Conservation (phyloP, 2,888 invertebrate species). For the Drosophila conformis region DNA sequence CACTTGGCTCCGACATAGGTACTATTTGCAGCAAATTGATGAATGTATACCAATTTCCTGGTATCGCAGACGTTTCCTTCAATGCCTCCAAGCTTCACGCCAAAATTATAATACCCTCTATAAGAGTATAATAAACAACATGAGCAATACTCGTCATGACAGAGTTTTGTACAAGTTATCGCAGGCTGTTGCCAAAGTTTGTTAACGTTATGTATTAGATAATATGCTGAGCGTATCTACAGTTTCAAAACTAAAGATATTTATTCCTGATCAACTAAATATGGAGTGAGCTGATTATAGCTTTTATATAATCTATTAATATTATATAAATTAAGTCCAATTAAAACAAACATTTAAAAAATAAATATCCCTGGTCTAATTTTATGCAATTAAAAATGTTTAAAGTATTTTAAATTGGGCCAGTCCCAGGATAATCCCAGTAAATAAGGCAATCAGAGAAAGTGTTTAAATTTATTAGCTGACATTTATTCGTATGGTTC, state of each 20-base stretch:
- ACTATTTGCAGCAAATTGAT: background rate
- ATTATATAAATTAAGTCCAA: background rate
- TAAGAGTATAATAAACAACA: background rate
- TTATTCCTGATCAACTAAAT: background rate
- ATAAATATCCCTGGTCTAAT: background rate
- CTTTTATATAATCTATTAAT: background rate
- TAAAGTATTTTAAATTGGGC: background rate
- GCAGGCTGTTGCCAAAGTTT: background rate
- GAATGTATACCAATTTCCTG: background rate
- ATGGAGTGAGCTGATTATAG: background rate
- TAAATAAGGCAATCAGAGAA: background rate
- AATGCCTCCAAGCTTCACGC: background rate
- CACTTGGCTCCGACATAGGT: background rate
- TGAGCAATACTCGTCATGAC: background rate
- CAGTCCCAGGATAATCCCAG: background rate
- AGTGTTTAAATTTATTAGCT: background rate
- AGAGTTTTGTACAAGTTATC: background rate
- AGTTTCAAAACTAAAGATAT: background rate
- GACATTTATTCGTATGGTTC: background rate
- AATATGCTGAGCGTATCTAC: background rate
- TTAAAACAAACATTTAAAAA: background rate
- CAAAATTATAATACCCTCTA: background rate
- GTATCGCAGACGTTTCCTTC: background rate
- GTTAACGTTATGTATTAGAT: background rate
- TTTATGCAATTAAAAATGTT: accelerated